phyloP scores from a whole-genome alignment of 2,888 invertebrate species.

The Thymelicus lineola region DNA sequence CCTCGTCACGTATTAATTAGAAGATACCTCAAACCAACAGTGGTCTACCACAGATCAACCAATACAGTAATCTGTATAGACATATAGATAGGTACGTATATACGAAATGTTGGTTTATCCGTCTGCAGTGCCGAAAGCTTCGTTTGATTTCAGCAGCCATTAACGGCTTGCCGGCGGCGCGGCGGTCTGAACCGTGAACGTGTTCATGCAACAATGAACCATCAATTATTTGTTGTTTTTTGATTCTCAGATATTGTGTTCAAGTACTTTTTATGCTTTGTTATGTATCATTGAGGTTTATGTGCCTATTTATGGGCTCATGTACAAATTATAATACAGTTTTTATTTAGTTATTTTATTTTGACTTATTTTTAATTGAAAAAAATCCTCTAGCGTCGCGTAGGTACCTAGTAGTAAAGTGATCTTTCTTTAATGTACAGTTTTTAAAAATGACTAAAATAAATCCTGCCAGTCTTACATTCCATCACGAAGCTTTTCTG shows the following conservation, averaged over 20 bases:
- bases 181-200: slow-evolving; percentile 8
- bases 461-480: no score
- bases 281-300: no score
- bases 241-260: background rate
- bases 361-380: no score
- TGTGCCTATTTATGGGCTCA: no score
- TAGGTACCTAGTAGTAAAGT: no score
- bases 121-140: slow-evolving; percentile 10
- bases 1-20: background rate
- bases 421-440: no score
- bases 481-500: no score
- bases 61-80: background rate
- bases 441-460: no score
- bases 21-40: background rate
- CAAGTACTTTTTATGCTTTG: background rate
- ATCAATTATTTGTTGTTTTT: slow-evolving; percentile 5
- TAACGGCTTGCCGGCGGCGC: slow-evolving; percentile 7
- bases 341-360: no score
- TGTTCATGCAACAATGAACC: slow-evolving; percentile 13
- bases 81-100: background rate
- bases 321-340: no score
- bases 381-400: no score
- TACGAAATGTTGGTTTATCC: slow-evolving; percentile 8
- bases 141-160: slow-evolving; percentile 11
- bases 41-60: background rate